Percentiles rank a stretch among this genome's conserved stretches.
Evolutionary conservation across 1,140 invertebrate species (phyloP).

Genomic region (Bombus vancouverensis): DNA sequence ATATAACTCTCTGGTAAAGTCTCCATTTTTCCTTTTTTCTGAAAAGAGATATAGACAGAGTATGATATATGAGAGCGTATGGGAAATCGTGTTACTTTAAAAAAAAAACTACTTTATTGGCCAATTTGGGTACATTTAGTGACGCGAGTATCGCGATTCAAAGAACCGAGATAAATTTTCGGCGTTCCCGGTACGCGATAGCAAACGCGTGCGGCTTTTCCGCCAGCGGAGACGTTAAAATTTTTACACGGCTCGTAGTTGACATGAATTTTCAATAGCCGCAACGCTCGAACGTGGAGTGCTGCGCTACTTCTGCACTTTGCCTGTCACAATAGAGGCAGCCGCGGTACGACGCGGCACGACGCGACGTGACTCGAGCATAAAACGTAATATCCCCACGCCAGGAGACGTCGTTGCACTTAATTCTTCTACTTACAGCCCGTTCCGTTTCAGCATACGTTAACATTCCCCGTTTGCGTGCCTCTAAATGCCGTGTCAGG

Average conservation of each 20-base stretch:
- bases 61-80: too few species aligned
- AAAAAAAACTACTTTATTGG: too few species aligned
- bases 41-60: too few species aligned
- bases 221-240: slow-evolving; percentile 6
- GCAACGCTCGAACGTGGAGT: slow-evolving; percentile 22
- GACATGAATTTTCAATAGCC: slow-evolving; percentile 45
- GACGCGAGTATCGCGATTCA: neutral
- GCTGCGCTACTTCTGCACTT: slow-evolving; percentile 38
- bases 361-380: slow-evolving; percentile 29
- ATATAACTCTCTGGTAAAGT: too few species aligned
- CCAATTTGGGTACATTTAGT: neutral
- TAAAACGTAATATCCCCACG: slow-evolving; percentile 16
- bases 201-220: neutral
- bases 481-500: neutral
- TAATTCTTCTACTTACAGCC: slow-evolving; percentile 32
- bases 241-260: slow-evolving; percentile 24
- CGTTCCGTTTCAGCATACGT: slow-evolving; percentile 10
- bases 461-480: neutral
- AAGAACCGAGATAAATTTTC: neutral
- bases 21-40: too few species aligned
- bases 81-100: too few species aligned
- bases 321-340: slow-evolving; percentile 31
- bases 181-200: neutral
- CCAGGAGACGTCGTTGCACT: slow-evolving; percentile 7
- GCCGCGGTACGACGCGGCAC: neutral